A percentile compares a stretch with the other conserved stretches of the same genome.
Evolutionary conservation across 2,113 vertebrate genomes (phyloP).

Genomic region (Macroglossus sobrinus): DNA sequence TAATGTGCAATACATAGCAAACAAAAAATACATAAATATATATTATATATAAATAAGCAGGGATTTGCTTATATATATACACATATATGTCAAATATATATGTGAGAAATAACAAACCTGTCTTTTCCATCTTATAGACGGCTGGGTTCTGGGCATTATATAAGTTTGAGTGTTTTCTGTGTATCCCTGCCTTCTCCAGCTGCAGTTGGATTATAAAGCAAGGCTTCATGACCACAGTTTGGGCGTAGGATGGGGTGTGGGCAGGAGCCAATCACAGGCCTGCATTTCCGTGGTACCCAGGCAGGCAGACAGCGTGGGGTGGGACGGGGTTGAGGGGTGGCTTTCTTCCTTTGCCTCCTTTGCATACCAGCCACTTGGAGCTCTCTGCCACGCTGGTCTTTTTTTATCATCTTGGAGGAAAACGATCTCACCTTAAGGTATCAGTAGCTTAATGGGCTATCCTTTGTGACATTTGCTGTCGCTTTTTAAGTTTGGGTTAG

Average conservation of each 20-base stretch:
- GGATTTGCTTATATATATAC: too few species aligned
- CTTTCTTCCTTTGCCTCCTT: not conserved
- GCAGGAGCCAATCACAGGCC: not conserved
- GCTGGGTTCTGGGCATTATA: not conserved
- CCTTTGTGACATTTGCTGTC: not conserved
- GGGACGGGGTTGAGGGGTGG: fast-evolving
- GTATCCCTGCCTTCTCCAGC: not conserved
- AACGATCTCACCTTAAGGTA: not conserved
- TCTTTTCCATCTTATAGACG: not conserved
- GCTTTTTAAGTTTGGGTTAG: not conserved
- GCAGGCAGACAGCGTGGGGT: fast-evolving
- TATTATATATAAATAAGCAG: not conserved
- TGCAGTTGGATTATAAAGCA: not conserved
- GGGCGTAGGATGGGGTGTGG: not conserved
- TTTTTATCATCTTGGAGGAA: not conserved
- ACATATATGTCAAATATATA: too few species aligned
- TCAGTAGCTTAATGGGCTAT: not conserved
- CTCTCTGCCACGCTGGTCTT: not conserved
- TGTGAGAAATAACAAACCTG: not conserved
- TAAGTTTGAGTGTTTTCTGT: not conserved
- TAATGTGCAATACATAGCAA: not conserved
- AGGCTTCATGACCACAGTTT: fast-evolving
- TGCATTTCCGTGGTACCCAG: too few species aligned
- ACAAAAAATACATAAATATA: not conserved
- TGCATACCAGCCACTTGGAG: not conserved